Percentiles rank a stretch among this genome's conserved stretches.
These are phyloP conservation scores for Eueides isabella DNA, from an alignment of 1,140 invertebrate species.

Conservation along the genomic window DNA sequence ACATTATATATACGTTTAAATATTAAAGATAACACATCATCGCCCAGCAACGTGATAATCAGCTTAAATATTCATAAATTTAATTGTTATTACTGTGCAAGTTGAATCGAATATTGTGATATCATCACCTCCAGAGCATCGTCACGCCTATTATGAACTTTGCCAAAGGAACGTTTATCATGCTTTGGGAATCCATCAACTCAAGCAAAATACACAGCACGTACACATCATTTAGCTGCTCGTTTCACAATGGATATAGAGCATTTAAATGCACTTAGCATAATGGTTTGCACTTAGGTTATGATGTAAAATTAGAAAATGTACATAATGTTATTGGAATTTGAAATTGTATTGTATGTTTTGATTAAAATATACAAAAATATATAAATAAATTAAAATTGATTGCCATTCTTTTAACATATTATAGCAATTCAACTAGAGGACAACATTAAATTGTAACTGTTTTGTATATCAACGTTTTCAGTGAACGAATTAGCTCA, in stretches of 20 bases:
- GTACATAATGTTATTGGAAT: conserved; percentile 7
- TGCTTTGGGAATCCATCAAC: conserved; percentile 69
- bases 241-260: conserved; percentile 56
- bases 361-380: not conserved
- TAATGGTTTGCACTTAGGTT: conserved; percentile 53
- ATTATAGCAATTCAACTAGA: not conserved
- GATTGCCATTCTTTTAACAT: not conserved
- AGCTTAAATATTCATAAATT: conserved; percentile 18
- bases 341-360: not conserved
- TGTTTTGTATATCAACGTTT: not conserved
- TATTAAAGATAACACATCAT: conserved; percentile 15
- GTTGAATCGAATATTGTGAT: not conserved
- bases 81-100: not conserved
- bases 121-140: not conserved
- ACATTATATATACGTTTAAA: conserved; percentile 54
- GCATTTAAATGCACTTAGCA: conserved; percentile 67
- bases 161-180: conserved; percentile 56
- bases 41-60: conserved; percentile 10
- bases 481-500: conserved; percentile 4
- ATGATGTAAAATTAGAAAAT: conserved; percentile 27
- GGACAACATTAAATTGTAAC: not conserved
- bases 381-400: not conserved
- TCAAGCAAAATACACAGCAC: conserved; percentile 75
- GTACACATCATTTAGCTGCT: conserved; percentile 69
- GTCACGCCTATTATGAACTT: not conserved